Percentiles rank a stretch among this genome's conserved stretches.
Conservation (phyloP, 1,140 invertebrate species). For the Sycophaga agraensis region DNA sequence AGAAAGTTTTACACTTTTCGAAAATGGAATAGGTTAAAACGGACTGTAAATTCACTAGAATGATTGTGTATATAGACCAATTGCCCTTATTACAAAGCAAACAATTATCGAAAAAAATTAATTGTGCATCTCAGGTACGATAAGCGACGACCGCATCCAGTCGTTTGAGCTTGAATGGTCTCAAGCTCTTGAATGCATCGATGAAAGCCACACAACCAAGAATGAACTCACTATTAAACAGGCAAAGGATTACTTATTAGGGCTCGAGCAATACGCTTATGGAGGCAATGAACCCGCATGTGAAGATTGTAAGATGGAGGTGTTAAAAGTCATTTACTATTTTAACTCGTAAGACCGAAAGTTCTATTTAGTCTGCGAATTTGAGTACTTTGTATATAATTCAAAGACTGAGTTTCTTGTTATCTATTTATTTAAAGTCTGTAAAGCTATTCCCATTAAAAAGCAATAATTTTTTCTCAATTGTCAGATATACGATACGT, state of each 20-base stretch:
- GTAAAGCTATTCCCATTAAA: too few relatives aligned
- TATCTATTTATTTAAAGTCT: too few relatives aligned
- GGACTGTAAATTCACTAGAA: neutral
- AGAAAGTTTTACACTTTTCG: neutral
- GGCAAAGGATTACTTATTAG: neutral
- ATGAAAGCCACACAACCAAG: neutral
- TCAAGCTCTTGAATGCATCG: neutral
- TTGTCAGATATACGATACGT: too few relatives aligned
- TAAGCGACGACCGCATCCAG: slow-evolving; percentile 1
- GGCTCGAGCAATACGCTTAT: neutral
- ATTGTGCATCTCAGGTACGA: neutral
- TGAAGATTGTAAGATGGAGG: neutral
- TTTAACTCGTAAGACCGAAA: too few relatives aligned
- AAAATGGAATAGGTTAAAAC: too few relatives aligned
- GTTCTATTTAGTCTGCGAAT: too few relatives aligned
- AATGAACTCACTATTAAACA: neutral
- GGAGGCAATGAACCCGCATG: neutral
- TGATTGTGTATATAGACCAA: neutral
- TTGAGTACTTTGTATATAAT: too few relatives aligned
- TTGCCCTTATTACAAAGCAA: neutral
- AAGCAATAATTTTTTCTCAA: too few relatives aligned
- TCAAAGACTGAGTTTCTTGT: too few relatives aligned
- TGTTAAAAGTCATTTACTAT: too few relatives aligned
- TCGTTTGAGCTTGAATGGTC: slow-evolving; percentile 3
- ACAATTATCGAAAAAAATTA: too few relatives aligned